phyloP scores from a whole-genome alignment of 2,797 vertebrate genomes.

The Sus cebifrons region DNA sequence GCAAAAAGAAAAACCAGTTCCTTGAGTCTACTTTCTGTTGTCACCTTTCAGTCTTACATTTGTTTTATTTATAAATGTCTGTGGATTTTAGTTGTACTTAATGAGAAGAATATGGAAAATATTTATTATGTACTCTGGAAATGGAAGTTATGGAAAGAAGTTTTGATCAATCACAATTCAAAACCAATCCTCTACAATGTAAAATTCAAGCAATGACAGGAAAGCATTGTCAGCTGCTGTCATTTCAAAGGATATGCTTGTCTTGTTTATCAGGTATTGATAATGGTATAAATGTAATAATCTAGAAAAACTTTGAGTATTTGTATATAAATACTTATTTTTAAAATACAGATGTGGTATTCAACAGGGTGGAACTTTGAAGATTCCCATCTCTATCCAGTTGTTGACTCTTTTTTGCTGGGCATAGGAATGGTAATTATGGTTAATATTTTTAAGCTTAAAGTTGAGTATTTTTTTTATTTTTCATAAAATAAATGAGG shows the following conservation, averaged over 20 bases:
- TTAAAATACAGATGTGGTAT: not conserved
- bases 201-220: not conserved
- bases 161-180: not conserved
- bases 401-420: not conserved
- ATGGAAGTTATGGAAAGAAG: not conserved
- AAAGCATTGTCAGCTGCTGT: not conserved
- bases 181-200: not conserved
- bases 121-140: not conserved
- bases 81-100: conserved; percentile 9
- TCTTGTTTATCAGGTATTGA: not conserved
- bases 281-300: not conserved
- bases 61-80: not conserved
- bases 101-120: not conserved
- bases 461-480: not conserved
- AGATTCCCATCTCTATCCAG: not conserved
- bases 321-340: not conserved
- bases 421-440: not conserved
- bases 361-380: not conserved
- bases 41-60: not conserved
- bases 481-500: not conserved
- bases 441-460: not conserved
- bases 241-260: not conserved
- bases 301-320: not conserved
- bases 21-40: not conserved
- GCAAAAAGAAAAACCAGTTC: not conserved